Base-by-base conservation (phyloP, 2,888 invertebrate species). In the Lacanobia oleracea region DNA sequence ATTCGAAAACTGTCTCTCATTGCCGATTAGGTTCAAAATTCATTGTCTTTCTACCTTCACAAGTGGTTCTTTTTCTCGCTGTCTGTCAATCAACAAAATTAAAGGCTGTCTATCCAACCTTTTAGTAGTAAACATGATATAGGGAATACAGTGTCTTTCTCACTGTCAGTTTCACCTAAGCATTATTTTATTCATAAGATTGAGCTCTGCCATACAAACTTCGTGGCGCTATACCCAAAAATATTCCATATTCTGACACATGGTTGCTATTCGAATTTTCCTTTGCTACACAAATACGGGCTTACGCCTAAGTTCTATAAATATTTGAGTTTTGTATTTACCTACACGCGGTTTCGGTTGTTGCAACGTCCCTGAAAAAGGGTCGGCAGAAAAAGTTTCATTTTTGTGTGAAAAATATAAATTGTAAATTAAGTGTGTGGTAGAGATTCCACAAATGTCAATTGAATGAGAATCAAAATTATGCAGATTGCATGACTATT, bases 291-390 rank as follows among this genome's bases (percentile, higher is more conserved):
- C 87, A 91, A 90, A 91, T 88, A 88, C 85, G 81, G 83, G 86
- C 86, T 88, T 87, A 85, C 86, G 87, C 87, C 83, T 81, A 87
- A 89, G 88, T 90, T 89, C 87, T 86, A 92, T 92, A 92, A 92
- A 92, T 92, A 92, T 92, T 92, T 91, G 91, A 91, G 87, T 89
- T 90, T 87, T 89, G 86, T 91, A 85, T 89, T 87, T 87, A 83
- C 84, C 61, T 82, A 76, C 79, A 72, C 85, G 72, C 69, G 81
- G 84, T 81, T 87, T 84, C 77, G 69, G 73, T 67, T 80, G 79
- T 77, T 87, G 81, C 86, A 86, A 21, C 75, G 69, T 77, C 82
- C 68, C 75, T 59, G 65, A 68, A 70, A 80, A 70, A 77, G 63
- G 50, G 75, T 67, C 48, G 33, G 63, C 67, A 75, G 57, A 75